Evolutionary conservation across 2,888 invertebrate species (phyloP).

Genomic region (Torymus aiolomorphi): DNA sequence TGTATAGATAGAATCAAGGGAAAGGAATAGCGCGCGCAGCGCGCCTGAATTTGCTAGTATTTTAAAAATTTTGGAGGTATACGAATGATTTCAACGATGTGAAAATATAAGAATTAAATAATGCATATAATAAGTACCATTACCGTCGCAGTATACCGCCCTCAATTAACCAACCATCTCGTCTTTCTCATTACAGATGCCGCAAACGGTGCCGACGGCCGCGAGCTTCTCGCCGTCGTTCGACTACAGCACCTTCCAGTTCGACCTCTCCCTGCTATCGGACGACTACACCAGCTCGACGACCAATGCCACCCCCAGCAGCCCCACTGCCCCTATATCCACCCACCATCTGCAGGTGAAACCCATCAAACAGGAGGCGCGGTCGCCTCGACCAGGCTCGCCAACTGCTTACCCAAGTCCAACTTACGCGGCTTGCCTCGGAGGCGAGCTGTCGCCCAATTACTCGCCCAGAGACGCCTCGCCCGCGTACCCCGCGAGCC

Average conservation of each 20-base stretch:
- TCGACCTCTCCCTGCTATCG: slow-evolving; percentile 85
- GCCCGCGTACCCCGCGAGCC: slow-evolving; percentile 73
- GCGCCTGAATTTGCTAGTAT: too few relatives aligned
- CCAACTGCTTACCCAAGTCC: slow-evolving; percentile 71
- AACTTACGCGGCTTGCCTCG: slow-evolving; percentile 67
- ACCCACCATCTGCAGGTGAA: slow-evolving; percentile 11
- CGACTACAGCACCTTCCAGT: slow-evolving; percentile 82
- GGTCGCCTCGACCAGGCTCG: slow-evolving; percentile 71
- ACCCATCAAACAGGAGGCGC: slow-evolving; percentile 78
- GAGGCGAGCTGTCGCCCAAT: slow-evolving; percentile 70
- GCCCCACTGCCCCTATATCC: neutral
- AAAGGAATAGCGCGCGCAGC: too few relatives aligned
- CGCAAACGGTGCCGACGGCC: slow-evolving; percentile 88
- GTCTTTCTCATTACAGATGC: slow-evolving; percentile 81
- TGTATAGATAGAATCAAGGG: too few relatives aligned
- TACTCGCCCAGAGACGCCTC: slow-evolving; percentile 71
- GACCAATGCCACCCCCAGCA: neutral
- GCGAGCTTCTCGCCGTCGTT: slow-evolving; percentile 85
- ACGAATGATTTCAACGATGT: too few relatives aligned
- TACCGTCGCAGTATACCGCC: too few relatives aligned
- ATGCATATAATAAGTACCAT: too few relatives aligned
- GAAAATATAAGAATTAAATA: too few relatives aligned
- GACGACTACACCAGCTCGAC: slow-evolving; percentile 72
- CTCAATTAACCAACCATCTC: too few relatives aligned
- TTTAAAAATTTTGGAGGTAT: too few relatives aligned